phyloP scores from a whole-genome alignment of 2,888 invertebrate genomes.

The Tetramorium bicarinatum region DNA sequence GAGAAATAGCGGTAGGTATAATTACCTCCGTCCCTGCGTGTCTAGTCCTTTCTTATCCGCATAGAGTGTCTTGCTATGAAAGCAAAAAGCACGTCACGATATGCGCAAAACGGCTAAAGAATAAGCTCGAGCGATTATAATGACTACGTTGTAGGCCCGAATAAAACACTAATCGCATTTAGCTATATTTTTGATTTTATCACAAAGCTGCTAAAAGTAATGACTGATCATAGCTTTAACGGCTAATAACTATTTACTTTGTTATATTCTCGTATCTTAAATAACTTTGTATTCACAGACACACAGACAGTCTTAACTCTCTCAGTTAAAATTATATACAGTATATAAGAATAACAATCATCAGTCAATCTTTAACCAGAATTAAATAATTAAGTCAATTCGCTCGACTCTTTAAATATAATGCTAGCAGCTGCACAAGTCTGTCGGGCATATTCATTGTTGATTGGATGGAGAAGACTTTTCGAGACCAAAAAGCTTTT shows the following conservation, averaged over 20 bases:
- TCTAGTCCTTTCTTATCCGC: slow-evolving; percentile 52
- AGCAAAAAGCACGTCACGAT: slow-evolving; percentile 28
- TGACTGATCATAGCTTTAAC: neutral
- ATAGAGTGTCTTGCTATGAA: slow-evolving; percentile 40
- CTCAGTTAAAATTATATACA: neutral
- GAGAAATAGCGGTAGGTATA: slow-evolving; percentile 50
- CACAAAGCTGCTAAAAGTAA: neutral
- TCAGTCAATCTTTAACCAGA: neutral
- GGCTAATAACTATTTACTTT: slow-evolving; percentile 15
- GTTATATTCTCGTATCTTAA: too few relatives aligned
- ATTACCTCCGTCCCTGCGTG: slow-evolving; percentile 50
- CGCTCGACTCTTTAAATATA: neutral
- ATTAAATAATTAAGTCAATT: slow-evolving; percentile 10
- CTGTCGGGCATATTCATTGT: neutral
- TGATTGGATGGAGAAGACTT: slow-evolving; percentile 3
- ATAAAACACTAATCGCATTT: slow-evolving; percentile 23
- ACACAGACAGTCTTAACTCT: neutral
- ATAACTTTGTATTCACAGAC: neutral
- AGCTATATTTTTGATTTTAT: neutral
- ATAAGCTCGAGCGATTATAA: slow-evolving; percentile 39
- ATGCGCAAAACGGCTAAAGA: slow-evolving; percentile 1
- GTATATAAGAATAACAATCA: neutral
- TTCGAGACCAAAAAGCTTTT: neutral
- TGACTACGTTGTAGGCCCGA: slow-evolving; percentile 1
- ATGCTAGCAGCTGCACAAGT: neutral